Conservation (phyloP, 2,797 vertebrate species). For the Hemibagrus guttatus region DNA sequence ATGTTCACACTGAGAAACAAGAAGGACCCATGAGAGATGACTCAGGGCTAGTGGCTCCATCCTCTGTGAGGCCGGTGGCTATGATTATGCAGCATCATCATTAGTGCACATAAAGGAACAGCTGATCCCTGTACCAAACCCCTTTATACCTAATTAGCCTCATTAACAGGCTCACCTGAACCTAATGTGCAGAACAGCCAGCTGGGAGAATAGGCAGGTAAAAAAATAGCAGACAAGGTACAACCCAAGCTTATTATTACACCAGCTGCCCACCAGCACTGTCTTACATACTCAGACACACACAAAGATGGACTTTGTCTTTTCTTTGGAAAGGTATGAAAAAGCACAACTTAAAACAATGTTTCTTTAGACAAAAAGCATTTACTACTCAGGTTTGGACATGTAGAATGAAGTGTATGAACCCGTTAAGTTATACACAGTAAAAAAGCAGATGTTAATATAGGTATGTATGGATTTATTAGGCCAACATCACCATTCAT, state of each 20-base stretch:
- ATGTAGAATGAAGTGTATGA: neutral
- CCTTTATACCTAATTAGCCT: constrained; percentile 98
- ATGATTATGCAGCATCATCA: constrained; percentile 96
- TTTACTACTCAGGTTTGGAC: neutral
- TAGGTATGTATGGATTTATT: neutral
- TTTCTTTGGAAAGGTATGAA: neutral
- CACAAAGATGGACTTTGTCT: neutral
- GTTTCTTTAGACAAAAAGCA: neutral
- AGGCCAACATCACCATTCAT: neutral
- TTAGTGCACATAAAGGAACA: constrained; percentile 84
- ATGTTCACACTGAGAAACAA: constrained; percentile 29
- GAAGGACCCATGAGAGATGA: constrained; percentile 27
- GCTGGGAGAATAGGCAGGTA: constrained; percentile 79
- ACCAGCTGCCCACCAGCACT: constrained; percentile 73
- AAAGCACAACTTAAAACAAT: neutral
- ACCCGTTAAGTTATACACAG: constrained; percentile 58
- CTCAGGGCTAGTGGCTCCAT: constrained; percentile 52
- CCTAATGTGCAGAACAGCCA: constrained; percentile 79
- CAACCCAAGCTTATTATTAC: constrained; percentile 82
- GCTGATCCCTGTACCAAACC: constrained; percentile 89
- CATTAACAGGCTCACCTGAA: constrained; percentile 85
- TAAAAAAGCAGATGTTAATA: constrained; percentile 43
- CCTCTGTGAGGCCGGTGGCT: constrained; percentile 81
- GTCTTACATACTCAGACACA: constrained; percentile 20
- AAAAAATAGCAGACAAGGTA: constrained; percentile 85